Evolutionary conservation across 2,888 invertebrate genomes (phyloP), one percentile per base, ranked within the genome.

Genomic region (Archips xylosteana): DNA sequence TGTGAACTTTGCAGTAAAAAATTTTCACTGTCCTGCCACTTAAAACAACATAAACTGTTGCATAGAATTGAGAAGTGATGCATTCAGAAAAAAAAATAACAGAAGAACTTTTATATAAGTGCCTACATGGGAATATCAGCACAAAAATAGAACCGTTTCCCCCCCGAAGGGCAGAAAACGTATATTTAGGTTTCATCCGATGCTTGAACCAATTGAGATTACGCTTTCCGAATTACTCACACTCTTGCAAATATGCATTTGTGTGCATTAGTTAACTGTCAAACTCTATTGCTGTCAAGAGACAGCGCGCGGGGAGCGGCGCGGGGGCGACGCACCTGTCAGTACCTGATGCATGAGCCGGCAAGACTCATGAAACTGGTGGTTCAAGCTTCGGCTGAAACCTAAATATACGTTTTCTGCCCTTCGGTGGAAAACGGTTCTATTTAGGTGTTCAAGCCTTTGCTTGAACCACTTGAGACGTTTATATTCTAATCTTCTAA

Each of bases 361-460:
- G 4, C 49, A 49, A 49, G 49, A 49, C 49, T 49, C 49, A 49
- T 49, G 49, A 54, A 54, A 15, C 23, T 23, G 54, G 66, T 75
- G 69, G 75, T 64, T 75, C 73, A 75, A 75, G 73, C 73, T 73
- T 42, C 73, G 71, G 75, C 73, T 51, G 75, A 67, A 75, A 73
- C 75, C 75, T 76, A 75, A 70, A 76, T 75, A 70, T 63, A 47
- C 74, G 70, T 70, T 74, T 74, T 70, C 15, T 74, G 45, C 70
- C 74, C 74, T 70, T 67, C 74, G 74, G 75, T 72, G 69, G 71
- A 57, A 71, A 75, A 75, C 23, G 54, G 34, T n/a, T 5, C 49
- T 65, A 47, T 57, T 42, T 54, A 64, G 63, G 59, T 57, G 51
- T 65, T 64, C 63, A 57, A 59, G 57, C 63, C 64, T 59, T 57